Base-by-base conservation (phyloP, 2,113 vertebrate genomes). In the Entelurus aequoreus region DNA sequence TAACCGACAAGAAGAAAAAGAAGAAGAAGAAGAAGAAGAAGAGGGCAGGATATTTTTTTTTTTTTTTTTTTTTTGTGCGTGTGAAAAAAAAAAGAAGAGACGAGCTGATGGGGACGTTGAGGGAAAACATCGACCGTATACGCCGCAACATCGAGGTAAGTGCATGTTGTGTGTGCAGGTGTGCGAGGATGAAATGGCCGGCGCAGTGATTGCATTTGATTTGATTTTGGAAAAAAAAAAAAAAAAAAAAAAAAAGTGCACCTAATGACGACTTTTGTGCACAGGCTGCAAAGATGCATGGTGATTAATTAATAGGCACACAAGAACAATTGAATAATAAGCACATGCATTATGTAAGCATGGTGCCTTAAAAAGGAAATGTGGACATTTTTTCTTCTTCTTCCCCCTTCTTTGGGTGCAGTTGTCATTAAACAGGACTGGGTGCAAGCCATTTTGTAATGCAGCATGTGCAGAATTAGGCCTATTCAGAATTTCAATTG, bases 401-500 rank as follows among this genome's bases (percentile, higher is more conserved):
- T 28, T 28, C 28, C 28, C 28, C 28, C 28, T 2, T 28, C 4
- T 47, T 65, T 69, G 72, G 74, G 69, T 83, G 79, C 84, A 81
- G 79, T 76, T 88, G 82, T 82, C 80, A 79, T 84, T 83, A 81
- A 84, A 75, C 81, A 74, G 83, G 81, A 78, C 82, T 78, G 79
- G 86, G 84, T 81, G 88, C 87, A 86, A 89, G 88, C 88, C 89
- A 90, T 90, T 89, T 90, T 88, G 87, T 87, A 86, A 87, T 88
- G 89, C 89, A 88, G 86, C 86, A 85, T 87, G 87, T 89, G 83
- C 80, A 82, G 82, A 87, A 87, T 87, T 85, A 79, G 87, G 86
- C 88, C 88, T 86, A 82, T 86, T 89, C 88, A 84, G 85, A 87
- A 88, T 88, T 85, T 89, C 85, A 87, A 87, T 87, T 82, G 84